Base-by-base conservation (phyloP, 2,888 invertebrate genomes). In the Hydrotaea diabolus region DNA sequence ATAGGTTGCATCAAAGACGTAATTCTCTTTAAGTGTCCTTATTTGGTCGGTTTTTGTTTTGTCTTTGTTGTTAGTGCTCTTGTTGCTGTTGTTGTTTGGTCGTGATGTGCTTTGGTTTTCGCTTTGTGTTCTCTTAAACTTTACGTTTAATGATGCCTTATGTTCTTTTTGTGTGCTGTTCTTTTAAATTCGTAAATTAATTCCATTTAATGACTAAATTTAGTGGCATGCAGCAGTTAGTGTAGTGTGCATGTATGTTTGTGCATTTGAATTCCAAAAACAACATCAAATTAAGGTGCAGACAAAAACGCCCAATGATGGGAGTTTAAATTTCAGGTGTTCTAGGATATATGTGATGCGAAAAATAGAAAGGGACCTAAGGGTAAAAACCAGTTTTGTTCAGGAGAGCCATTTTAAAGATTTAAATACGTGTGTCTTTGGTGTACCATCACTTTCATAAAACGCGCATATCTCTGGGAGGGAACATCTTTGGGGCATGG, bases 131-230 rank as follows among this genome's bases (percentile, higher is more conserved):
- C 39, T 43, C 2, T 66, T 43, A 21, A 19, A 39, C 39, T 66
- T 53, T 74, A 15, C 55, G 23, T 57, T 77, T 75, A 75, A 77
- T 77, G 75, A 75, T 71, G 71, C 77, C 64, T 80, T 62, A 59
- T 83, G 36, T 13, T 77, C n/a, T 43, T 57, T 39, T 66, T 46
- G n/a, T 79, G 13, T 79, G 17, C 57, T 39, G 62, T 71, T 31
- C 39, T 66, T 39, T n/a, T 66, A 43, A 43, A 39, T 66, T 66
- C 66, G 36, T 43, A 66, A 66, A 66, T 66, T 66, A 66, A 66
- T 66, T 66, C 43, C 66, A 39, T 66, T 19, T 66, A 66, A 66
- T 66, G 66, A 39, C 66, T 66, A 66, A 66, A 66, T 66, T 39
- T 66, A 19, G 19, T 19, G 7, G 39, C 9, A 39, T n/a, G n/a